These are phyloP conservation scores for Dichetophora obliterata DNA, from an alignment of 2,888 invertebrate genomes.

Conservation along the genomic window DNA sequence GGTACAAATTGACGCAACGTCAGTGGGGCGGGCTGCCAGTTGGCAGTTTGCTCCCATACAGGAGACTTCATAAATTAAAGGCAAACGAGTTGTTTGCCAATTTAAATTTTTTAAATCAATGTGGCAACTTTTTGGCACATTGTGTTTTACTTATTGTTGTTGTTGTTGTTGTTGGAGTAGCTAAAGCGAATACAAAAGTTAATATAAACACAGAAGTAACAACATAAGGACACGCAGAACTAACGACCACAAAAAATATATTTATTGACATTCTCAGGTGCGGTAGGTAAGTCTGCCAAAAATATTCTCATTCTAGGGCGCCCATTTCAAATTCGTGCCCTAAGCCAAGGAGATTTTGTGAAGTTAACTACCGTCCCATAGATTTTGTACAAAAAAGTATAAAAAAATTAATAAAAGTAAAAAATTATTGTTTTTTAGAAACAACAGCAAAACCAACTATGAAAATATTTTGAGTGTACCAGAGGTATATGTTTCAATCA, in stretches of 20 bases:
- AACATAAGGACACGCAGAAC: conserved; percentile 18
- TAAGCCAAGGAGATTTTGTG: no score
- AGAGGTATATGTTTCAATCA: no score
- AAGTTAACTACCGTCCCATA: no score
- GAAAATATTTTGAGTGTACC: no score
- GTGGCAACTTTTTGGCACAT: conserved; percentile 9
- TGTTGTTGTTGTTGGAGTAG: neutral
- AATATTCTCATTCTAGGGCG: neutral
- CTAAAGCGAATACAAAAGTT: neutral
- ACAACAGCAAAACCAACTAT: no score
- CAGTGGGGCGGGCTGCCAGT: neutral
- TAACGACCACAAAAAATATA: conserved; percentile 5
- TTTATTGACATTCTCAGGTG: conserved; percentile 17
- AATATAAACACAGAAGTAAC: conserved; percentile 19
- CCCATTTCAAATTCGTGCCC: no score
- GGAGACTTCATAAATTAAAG: conserved; percentile 62
- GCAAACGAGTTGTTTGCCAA: conserved; percentile 64
- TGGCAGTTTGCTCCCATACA: neutral
- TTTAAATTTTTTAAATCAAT: conserved; percentile 54
- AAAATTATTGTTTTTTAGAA: no score
- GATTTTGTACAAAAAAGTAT: no score
- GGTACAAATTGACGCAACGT: neutral
- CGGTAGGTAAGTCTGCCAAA: neutral
- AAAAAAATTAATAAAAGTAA: no score
- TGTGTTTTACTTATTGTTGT: neutral